These are phyloP conservation scores for Piaya cayana DNA, from an alignment of 2,113 vertebrate species.

Conservation along the genomic window DNA sequence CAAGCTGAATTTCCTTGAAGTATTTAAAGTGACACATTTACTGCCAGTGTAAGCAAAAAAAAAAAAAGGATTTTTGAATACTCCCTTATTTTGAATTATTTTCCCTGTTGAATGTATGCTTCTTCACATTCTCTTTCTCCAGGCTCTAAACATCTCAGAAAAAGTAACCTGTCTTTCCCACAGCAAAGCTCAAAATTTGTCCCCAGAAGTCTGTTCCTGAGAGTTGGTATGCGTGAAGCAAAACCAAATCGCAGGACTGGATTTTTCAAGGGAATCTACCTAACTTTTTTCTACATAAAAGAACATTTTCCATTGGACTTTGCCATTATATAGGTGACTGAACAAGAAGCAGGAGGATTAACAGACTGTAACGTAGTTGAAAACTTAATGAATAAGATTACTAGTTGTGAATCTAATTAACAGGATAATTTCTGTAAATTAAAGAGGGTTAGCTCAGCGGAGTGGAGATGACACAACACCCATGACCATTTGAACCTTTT, in stretches of 20 bases:
- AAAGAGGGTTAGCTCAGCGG: not conserved
- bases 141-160: not conserved
- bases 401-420: not conserved
- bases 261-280: not conserved
- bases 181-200: not conserved
- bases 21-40: slow-evolving; percentile 47
- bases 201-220: not conserved
- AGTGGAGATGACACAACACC: too few species aligned
- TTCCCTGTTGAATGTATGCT: not conserved
- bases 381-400: not conserved
- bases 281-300: not conserved
- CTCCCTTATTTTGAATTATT: slow-evolving; percentile 35
- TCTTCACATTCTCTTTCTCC: not conserved
- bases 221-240: not conserved
- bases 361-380: not conserved
- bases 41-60: not conserved
- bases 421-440: not conserved
- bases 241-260: not conserved
- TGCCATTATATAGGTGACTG: not conserved
- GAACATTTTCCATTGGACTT: not conserved
- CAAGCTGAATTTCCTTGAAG: not conserved
- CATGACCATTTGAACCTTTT: not conserved
- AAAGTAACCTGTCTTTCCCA: not conserved
- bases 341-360: not conserved
- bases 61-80: slow-evolving; percentile 37